Conservation (phyloP, 2,888 invertebrate species). For the Drosophila meridiana region DNA sequence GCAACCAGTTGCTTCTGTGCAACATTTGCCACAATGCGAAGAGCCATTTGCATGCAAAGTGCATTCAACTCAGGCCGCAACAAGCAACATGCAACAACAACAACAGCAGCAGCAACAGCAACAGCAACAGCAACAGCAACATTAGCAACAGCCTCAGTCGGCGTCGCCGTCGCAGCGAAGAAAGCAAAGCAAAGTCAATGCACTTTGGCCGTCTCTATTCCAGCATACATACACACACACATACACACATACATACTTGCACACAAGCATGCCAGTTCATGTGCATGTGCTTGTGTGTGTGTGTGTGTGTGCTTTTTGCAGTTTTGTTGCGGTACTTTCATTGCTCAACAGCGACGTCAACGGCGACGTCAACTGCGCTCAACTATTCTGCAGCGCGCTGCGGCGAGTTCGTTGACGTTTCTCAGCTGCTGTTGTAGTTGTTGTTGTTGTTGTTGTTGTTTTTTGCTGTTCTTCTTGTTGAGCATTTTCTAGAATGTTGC, state of each 20-base stretch:
- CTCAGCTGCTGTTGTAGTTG: conserved; percentile 22
- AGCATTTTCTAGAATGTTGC: conserved; percentile 71
- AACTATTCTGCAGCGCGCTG: conserved; percentile 52
- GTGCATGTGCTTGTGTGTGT: conserved; percentile 20
- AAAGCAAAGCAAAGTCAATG: conserved; percentile 77
- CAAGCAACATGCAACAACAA: conserved; percentile 25
- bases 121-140: conserved; percentile 13
- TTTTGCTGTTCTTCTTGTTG: conserved; percentile 29
- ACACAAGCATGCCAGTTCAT: not conserved
- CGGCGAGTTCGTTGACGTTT: conserved; percentile 74
- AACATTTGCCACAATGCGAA: conserved; percentile 24
- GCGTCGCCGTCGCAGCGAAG: conserved; percentile 50
- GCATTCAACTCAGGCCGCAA: conserved; percentile 68
- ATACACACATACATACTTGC: not conserved
- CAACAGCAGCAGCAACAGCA: conserved; percentile 16
- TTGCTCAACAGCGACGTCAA: conserved; percentile 70
- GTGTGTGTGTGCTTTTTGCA: conserved; percentile 43
- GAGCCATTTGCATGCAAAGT: conserved; percentile 59
- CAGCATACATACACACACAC: conserved; percentile 8
- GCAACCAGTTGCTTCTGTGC: conserved; percentile 55
- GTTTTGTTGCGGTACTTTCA: conserved; percentile 79
- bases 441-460: conserved; percentile 5
- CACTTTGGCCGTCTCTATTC: conserved; percentile 61
- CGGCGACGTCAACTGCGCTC: conserved; percentile 41
- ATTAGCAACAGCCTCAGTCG: conserved; percentile 17